Evolutionary conservation across 1,140 invertebrate genomes (phyloP), one percentile per base, ranked within the genome.

Genomic region (Notospermus geniculatus): DNA sequence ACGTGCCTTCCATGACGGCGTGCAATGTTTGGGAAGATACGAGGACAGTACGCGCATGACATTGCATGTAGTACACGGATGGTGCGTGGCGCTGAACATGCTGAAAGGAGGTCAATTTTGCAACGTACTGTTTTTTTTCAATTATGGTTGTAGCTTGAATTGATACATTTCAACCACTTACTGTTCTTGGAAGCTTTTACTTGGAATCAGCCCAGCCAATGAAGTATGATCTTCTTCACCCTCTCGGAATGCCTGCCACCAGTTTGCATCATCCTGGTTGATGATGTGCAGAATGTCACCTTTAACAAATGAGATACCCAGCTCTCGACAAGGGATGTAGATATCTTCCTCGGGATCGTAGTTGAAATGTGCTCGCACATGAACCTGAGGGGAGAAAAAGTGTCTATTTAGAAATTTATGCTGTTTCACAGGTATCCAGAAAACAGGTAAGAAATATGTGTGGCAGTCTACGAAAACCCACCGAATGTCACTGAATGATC

Each of bases 301-400:
- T 82, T 93, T 93, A 72, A 90, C 87, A 79, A 95, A 95, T 52
- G 90, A 91, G 65, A 97, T 91, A 69, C 92, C 96, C 56, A 99
- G 83, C 79, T 98, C 96, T 70, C 93, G 84, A 82, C 96, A 99
- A 1, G 96, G 96, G 73, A 98, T 96, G 80, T 97, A 98, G 62
- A 93, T 86, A 82, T 99, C 96, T 72, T 98, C 95, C 54, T 97
- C 95, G 0, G 96, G 95, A 78, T 98, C 95, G 80, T 98, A 99
- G 82, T 98, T 93, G 79, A 98, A 98, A 78, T 97, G 89, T 29
- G 96, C 95, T 72, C 92, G 88, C 64, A 98, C 89, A 80, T 97
- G 92, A 73, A 86, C 71, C 75, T 80, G 66, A 27, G 52, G 22
- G 43, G 17, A 28, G 55, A 45, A 19, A 52, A 43, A 7, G 46